Base-by-base conservation (phyloP, 2,888 invertebrate genomes). In the Drosophila mercatorum region DNA sequence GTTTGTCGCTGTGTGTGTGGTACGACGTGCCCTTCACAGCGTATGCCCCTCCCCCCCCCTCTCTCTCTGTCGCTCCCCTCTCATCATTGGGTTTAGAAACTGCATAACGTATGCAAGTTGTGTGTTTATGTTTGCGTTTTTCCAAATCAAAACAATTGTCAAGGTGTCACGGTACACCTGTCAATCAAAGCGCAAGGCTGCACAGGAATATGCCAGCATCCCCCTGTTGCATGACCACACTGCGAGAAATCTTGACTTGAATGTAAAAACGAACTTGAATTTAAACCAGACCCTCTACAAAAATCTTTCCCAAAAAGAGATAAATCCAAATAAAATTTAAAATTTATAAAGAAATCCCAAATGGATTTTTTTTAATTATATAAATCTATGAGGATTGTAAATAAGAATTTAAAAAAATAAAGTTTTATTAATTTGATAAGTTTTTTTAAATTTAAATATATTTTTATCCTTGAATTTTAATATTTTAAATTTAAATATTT, bases 91-190 rank as follows among this genome's bases (percentile, higher is more conserved):
- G 43, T 26, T 26, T 6, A 43, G 12, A 49, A 78, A 76, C 43
- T 75, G 56, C 62, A 65, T 40, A 59, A 47, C 36, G 38, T 43
- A 65, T 34, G 53, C 36, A 12, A 40, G 44, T 31, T 55, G 40
- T 51, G 46, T 34, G 22, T 55, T 22, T 14, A 14, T 22, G 38
- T 28, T 44, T 41, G 38, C 34, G 12, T 63, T 68, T 63, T 73
- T 53, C 36, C 41, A 58, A 75, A 75, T 73, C 80, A 77, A 83
- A 86, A 70, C 80, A 83, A 78, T 75, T 86, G 83, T 67, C 61
- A 65, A 75, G 85, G 70, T 85, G 78, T 72, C 67, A 67, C 66
- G 72, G 68, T 41, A 73, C 80, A 81, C 65, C 72, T 81, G 68
- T 80, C 84, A 81, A 84, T 83, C 81, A 81, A 61, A 75, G 22